Base-by-base conservation (phyloP, 2,888 invertebrate species). In the Elmis aenea region DNA sequence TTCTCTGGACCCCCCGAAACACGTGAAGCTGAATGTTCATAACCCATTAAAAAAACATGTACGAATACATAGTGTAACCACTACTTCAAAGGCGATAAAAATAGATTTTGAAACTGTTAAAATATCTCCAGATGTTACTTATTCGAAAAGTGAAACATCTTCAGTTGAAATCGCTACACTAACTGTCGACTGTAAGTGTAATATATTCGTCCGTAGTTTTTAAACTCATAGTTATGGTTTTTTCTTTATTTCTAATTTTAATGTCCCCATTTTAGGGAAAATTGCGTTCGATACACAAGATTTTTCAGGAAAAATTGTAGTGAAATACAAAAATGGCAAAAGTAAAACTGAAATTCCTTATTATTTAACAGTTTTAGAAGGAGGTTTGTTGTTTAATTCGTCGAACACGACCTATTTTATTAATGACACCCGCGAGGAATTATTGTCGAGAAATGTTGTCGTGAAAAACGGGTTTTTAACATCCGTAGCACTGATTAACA, bases 391-490 rank as follows among this genome's bases (percentile, higher is more conserved):
- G 42, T 75, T 71, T 49, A 75, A 79, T 57, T 62, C 70, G 18
- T 71, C 76, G 24, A 64, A 69, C 21, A 74, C 75, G 2, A 71
- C 73, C 44, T 77, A 67, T 55, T 66, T 64, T 51, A 61, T 61
- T 29, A 64, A 62, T 45, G 61, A 57, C 42, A 57, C 55, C 35
- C 50, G 59, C 6, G 54, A 59, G 12, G 61, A 58, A 33, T 50
- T 62, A 13, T 57, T 61, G 11, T 70, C 72, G 44, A 70, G 83
- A 40, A 70, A 73, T 50, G 57, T 67, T 26, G 54, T 55, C 38
- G 72, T 87, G 40, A 76, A 77, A 33, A 91, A 90, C 67, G 77
- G 77, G 52, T 88, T 85, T 63, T 75, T 79, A 55, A 73, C 79
- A 50, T 79, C 87, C 5, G 63, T 91, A 38, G 81, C 81, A 41